Conservation (phyloP, 1,140 invertebrate species). For the Papilio machaon region DNA sequence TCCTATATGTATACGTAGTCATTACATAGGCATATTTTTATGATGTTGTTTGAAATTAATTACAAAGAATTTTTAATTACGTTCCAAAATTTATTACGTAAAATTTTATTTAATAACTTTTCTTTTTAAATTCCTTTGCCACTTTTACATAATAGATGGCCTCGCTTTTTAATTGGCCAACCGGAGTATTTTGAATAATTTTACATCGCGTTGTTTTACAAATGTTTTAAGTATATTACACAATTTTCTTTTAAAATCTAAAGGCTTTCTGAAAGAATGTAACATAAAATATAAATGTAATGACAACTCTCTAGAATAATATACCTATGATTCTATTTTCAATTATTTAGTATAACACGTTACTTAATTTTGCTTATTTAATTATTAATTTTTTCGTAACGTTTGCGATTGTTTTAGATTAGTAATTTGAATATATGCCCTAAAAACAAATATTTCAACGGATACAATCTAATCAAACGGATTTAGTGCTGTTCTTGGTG, state of each 20-base stretch:
- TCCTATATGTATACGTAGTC: too few species aligned
- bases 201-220: too few species aligned
- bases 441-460: too few species aligned
- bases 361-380: too few species aligned
- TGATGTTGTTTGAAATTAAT: not conserved
- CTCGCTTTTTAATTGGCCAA: not conserved
- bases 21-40: too few species aligned
- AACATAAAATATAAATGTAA: too few species aligned
- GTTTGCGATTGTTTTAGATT: too few species aligned
- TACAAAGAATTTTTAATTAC: not conserved
- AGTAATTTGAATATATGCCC: too few species aligned
- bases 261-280: too few species aligned
- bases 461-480: not conserved
- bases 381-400: not conserved
- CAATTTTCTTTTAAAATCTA: not conserved
- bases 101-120: not conserved
- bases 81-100: conserved; percentile 1
- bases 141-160: not conserved
- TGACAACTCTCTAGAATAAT: too few species aligned
- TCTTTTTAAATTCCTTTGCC: not conserved
- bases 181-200: not conserved
- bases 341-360: too few species aligned
- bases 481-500: not conserved
- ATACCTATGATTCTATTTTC: too few species aligned
- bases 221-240: not conserved